Base-by-base conservation (phyloP, 2,113 vertebrate species). In the Callocephalon fimbriatum region DNA sequence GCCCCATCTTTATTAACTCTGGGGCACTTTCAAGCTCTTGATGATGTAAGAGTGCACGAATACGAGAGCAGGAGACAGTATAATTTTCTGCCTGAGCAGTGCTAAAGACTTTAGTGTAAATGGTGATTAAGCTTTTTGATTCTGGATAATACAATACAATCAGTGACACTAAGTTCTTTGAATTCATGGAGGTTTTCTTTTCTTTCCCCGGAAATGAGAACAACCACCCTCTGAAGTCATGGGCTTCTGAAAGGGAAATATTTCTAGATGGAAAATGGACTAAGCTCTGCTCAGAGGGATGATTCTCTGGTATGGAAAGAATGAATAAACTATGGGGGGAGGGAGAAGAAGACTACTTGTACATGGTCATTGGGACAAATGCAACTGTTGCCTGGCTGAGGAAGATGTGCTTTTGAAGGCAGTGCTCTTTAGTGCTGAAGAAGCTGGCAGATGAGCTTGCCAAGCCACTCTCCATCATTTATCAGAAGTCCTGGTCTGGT, bases 241-340 rank as follows among this genome's bases (percentile, higher is more conserved):
- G 6, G 45, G 20, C 42, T 86, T 86, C 91, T 93, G 48, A 90
- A 95, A 79, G 6, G 18, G 50, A 26, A 87, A 71, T 76, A 65
- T 63, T 95, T 96, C 82, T 66, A 92, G 51, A 88, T 73, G 71
- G 54, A 80, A 94, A 94, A 77, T 15, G 47, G 37, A 77, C 51
- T 59, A 93, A 92, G 58, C 21, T 84, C 27, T 87, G 47, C 31
- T 86, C 48, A 87, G 35, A 53, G 17, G 48, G 73, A 90, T 47
- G 56, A 44, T 61, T 54, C 72, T 61, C 40, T 95, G 66, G 54
- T 86, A 96, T 93, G 85, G 92, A 94, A 96, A 92, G 70, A 97
- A 97, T 94, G 65, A 84, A 81, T 80, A 93, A 89, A 54, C 63
- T 95, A 12, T 45, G 54, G 18, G 21, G 9, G 15, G 15, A 5